Conservation (phyloP, 2,888 invertebrate species). For the Parasteatoda lunata region DNA sequence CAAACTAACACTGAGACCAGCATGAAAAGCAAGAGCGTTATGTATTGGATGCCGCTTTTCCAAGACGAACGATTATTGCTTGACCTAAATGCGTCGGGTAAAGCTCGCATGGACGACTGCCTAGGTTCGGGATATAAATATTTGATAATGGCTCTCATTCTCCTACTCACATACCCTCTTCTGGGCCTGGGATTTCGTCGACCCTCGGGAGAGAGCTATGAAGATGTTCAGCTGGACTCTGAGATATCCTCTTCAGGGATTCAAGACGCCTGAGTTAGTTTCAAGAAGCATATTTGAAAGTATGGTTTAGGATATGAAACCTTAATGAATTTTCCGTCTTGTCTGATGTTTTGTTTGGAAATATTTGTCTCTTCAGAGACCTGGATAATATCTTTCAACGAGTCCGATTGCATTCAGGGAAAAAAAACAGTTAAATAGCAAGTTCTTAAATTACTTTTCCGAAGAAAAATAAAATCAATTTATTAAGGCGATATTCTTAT, state of each 20-base stretch:
- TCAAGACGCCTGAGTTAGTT: not conserved
- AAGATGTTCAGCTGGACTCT: constrained; percentile 24
- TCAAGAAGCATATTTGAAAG: constrained; percentile 47
- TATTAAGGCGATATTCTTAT: too few relatives aligned
- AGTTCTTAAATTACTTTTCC: too few relatives aligned
- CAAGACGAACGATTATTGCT: constrained; percentile 56
- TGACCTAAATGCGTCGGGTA: constrained; percentile 43
- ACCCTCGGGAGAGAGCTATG: constrained; percentile 1
- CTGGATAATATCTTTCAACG: not conserved
- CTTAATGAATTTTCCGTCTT: constrained; percentile 22
- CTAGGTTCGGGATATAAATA: constrained; percentile 33
- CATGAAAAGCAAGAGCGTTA: constrained; percentile 3
- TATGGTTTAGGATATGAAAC: constrained; percentile 36
- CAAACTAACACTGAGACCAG: not conserved
- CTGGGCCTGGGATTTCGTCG: constrained; percentile 8
- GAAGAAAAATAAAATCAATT: too few relatives aligned
- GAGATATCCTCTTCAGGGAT: not conserved
- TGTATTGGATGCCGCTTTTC: constrained; percentile 18
- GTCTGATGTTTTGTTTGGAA: not conserved
- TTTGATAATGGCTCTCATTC: constrained; percentile 46
- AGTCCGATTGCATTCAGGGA: too few relatives aligned
- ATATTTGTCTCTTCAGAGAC: not conserved
- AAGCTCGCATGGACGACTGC: constrained; percentile 39
- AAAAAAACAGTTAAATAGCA: too few relatives aligned
- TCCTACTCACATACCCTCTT: constrained; percentile 1